Evolutionary conservation across 2,888 invertebrate genomes (phyloP).

Genomic region (Caenorhabditis sp.): DNA sequence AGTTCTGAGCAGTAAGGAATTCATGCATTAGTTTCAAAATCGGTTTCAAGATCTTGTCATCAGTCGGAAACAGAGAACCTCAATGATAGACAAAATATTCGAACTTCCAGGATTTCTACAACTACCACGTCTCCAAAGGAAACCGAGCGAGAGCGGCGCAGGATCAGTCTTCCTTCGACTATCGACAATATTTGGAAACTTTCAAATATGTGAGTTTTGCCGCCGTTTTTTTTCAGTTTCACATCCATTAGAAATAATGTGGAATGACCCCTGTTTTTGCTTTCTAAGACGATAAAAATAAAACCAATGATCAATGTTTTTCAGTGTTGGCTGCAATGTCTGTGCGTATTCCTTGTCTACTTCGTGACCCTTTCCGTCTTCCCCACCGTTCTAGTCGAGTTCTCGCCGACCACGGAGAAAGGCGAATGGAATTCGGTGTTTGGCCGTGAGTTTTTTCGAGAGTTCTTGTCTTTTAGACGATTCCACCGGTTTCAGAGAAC

Average conservation of each 20-base stretch:
- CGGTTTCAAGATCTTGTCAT: too few relatives aligned
- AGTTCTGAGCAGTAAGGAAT: too few relatives aligned
- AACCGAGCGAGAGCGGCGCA: slow-evolving; percentile 49
- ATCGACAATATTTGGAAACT: slow-evolving; percentile 57
- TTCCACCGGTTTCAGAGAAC: slow-evolving; percentile 67
- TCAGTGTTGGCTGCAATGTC: slow-evolving; percentile 88
- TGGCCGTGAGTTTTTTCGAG: slow-evolving; percentile 37
- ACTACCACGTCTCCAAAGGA: slow-evolving; percentile 63
- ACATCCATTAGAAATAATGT: too few relatives aligned
- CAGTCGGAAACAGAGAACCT: too few relatives aligned
- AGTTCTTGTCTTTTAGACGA: not conserved
- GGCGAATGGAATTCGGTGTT: slow-evolving; percentile 58
- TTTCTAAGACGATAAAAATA: too few relatives aligned
- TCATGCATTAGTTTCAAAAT: too few relatives aligned
- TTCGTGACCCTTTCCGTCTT: slow-evolving; percentile 94
- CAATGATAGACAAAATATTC: not conserved
- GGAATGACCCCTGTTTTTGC: too few relatives aligned
- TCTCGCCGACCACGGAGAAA: slow-evolving; percentile 85
- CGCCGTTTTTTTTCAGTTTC: too few relatives aligned
- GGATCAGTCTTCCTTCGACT: slow-evolving; percentile 27
- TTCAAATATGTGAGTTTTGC: slow-evolving; percentile 58
- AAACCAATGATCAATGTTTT: too few relatives aligned
- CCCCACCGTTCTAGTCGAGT: slow-evolving; percentile 89
- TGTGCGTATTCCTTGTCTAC: slow-evolving; percentile 94
- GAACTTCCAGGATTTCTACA: slow-evolving; percentile 63